Percentiles rank a stretch among this genome's conserved stretches.
Conservation (phyloP, 2,888 invertebrate genomes). For the Bellardia pandia region DNA sequence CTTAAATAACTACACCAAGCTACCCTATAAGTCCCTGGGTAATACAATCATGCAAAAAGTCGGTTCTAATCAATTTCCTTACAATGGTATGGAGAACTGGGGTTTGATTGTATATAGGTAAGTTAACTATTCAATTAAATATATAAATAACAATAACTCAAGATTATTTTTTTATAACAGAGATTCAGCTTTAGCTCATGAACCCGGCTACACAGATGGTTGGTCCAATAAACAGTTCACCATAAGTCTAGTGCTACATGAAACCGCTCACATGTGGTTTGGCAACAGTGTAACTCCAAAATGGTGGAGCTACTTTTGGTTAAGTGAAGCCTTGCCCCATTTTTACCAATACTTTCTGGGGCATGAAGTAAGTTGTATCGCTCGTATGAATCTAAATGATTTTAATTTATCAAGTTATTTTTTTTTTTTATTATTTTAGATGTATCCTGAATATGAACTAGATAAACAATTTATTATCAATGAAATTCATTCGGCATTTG, state of each 20-base stretch:
- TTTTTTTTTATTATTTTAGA: constrained; percentile 82
- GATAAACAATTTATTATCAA: constrained; percentile 89
- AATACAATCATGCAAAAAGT: constrained; percentile 90
- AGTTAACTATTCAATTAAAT: constrained; percentile 84
- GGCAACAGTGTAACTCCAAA: constrained; percentile 86
- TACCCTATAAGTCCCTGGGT: constrained; percentile 85
- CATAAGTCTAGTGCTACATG: constrained; percentile 85
- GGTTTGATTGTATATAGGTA: constrained; percentile 92
- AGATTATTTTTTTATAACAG: constrained; percentile 69
- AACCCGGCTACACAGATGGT: constrained; percentile 79
- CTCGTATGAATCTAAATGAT: constrained; percentile 66
- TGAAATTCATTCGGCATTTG: constrained; percentile 87
- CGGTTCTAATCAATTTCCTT: constrained; percentile 91
- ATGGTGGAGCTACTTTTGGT: constrained; percentile 86
- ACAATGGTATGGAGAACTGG: constrained; percentile 96
- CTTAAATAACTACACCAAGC: constrained; percentile 88
- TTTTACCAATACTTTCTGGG: constrained; percentile 88
- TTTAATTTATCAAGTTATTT: not conserved
- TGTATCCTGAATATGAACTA: constrained; percentile 87
- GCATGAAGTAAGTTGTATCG: constrained; percentile 83
- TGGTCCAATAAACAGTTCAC: constrained; percentile 82
- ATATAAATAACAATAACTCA: not conserved
- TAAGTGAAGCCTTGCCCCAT: constrained; percentile 88
- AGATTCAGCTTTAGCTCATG: constrained; percentile 76
- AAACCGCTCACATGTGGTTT: constrained; percentile 88